Base-by-base conservation (phyloP, 2,113 vertebrate genomes). In the Poecile atricapillus region DNA sequence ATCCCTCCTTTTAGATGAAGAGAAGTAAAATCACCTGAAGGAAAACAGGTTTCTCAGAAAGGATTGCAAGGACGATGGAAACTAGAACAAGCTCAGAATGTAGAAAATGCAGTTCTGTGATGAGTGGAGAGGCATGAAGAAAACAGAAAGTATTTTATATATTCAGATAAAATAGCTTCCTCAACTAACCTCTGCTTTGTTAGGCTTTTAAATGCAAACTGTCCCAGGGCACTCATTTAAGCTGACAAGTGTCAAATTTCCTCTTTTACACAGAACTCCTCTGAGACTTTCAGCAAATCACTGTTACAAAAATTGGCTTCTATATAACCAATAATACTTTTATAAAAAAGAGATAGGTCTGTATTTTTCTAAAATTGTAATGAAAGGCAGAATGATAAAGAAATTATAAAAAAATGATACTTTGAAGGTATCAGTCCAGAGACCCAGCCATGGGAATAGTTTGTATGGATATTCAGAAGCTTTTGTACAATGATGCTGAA, bases 51-150 rank as follows among this genome's bases (percentile, higher is more conserved):
- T 9, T 74, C 11, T 77, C 22, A 49, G 25, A 33, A 88, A 73
- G 15, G 11, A 83, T 10, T 0, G 0, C 35, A 83, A 49, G 7
- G 17, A 5, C 0, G 1, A 22, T 15, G 6, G 41, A 81, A 23
- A 25, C 9, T 12, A 58, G 31, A 87, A 81, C 16, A 62, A 74
- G 17, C n/a, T 47, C 39, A 76, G 24, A 25, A 68, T 0, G 6
- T 0, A 3, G 13, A 68, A 90, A 90, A 0, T 9, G 16, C 33
- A 73, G 21, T 15, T 65, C 37, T 65, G 37, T 41, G 19, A 56
- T 27, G n/a, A 71, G 4, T 14, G 1, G 21, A 50, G 9, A 63
- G 5, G 7, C 13, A 68, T 11, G 27, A 87, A 77, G 24, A 60
- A 92, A 50, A 30, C 2, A 8, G 23, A 70, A 75, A 90, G 43